phyloP scores from a whole-genome alignment of 2,113 vertebrate genomes.

The Ramphastos sulfuratus region DNA sequence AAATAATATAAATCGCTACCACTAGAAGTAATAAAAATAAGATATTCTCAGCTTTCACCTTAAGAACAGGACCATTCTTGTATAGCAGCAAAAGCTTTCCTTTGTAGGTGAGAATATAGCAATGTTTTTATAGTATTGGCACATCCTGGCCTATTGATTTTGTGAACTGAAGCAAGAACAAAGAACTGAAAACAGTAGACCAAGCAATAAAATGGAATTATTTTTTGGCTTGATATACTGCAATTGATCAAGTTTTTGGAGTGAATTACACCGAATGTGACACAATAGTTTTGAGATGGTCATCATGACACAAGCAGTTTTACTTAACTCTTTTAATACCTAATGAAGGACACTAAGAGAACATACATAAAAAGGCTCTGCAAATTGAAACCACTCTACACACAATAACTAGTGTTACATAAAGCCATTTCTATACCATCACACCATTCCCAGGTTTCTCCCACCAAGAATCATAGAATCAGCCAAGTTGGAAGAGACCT shows the following conservation, averaged over 20 bases:
- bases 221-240: background rate
- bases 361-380: background rate
- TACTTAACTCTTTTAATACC: background rate
- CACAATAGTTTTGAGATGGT: background rate
- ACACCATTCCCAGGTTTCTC: background rate
- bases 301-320: background rate
- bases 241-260: background rate
- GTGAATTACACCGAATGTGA: background rate
- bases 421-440: background rate
- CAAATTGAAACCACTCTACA: background rate
- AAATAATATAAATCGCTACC: background rate
- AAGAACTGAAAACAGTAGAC: background rate
- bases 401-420: background rate
- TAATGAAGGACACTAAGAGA: background rate
- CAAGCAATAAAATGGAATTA: background rate
- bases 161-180: background rate
- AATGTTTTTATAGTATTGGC: background rate
- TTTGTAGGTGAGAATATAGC: background rate
- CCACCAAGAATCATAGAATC: background rate
- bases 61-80: background rate
- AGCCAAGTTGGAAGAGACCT: too few species aligned
- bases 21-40: background rate
- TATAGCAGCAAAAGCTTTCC: background rate
- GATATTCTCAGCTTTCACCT: background rate
- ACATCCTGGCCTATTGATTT: background rate